phyloP scores from a whole-genome alignment of 2,888 invertebrate genomes.

The Lordiphosa andalusiaca region DNA sequence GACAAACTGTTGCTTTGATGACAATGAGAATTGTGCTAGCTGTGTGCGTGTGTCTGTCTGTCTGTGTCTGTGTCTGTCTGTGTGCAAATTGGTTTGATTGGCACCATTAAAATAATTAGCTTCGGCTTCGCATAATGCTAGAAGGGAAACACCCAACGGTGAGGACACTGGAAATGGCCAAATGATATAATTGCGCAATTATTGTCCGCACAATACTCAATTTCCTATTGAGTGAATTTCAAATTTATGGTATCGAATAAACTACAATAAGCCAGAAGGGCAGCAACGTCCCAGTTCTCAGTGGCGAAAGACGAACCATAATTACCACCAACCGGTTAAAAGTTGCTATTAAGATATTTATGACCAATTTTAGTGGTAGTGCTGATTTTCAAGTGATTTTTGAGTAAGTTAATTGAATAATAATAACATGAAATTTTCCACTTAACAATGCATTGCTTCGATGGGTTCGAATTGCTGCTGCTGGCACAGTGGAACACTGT shows the following conservation, averaged over 20 bases:
- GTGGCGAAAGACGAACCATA: no score
- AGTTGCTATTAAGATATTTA: no score
- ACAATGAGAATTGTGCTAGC: conserved; percentile 40
- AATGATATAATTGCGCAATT: conserved; percentile 57
- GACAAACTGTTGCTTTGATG: conserved; percentile 43
- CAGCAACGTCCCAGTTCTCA: no score
- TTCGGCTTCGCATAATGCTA: conserved; percentile 16
- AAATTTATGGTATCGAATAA: not conserved
- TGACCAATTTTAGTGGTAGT: no score
- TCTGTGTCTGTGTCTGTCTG: conserved; percentile 3
- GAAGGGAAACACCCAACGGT: not conserved
- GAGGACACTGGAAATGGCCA: conserved; percentile 1
- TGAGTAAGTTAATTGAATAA: no score
- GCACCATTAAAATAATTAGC: conserved; percentile 63
- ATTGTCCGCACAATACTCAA: conserved; percentile 6
- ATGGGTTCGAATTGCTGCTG: no score
- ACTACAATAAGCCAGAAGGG: not conserved
- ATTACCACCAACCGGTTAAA: no score
- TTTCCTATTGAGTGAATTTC: no score
- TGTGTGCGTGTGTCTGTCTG: conserved; percentile 8
- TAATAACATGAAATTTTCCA: no score
- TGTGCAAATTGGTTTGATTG: conserved; percentile 60
- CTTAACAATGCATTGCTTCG: no score
- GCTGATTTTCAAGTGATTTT: no score
- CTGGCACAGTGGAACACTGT: no score